Conservation (phyloP, 2,888 invertebrate genomes). For the Diachrysia chrysitis region DNA sequence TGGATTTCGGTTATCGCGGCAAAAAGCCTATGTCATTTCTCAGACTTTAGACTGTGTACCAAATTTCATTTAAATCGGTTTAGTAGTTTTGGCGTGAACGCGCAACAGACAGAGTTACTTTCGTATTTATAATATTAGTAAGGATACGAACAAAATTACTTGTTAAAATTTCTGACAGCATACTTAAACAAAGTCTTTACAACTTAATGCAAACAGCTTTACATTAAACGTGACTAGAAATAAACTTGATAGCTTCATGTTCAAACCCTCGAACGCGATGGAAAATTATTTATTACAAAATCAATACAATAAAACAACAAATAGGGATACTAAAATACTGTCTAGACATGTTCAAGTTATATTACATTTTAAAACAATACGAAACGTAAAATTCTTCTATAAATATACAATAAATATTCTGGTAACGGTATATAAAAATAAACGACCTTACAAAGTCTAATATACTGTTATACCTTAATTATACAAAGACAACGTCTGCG, state of each 20-base stretch:
- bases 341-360: conserved; percentile 40
- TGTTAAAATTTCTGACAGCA: background rate
- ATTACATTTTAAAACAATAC: conserved; percentile 39
- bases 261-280: background rate
- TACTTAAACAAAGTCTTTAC: background rate
- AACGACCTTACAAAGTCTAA: background rate
- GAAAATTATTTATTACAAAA: conserved; percentile 23
- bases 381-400: conserved; percentile 14
- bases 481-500: background rate
- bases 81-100: too few relatives aligned
- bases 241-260: conserved; percentile 2
- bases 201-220: background rate
- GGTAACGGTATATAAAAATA: background rate
- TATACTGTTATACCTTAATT: background rate
- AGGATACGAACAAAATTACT: background rate
- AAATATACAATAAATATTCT: conserved; percentile 19
- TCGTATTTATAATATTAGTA: too few relatives aligned
- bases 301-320: conserved; percentile 22
- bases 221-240: conserved; percentile 16
- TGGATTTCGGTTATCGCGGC: too few relatives aligned
- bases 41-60: too few relatives aligned
- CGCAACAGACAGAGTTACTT: too few relatives aligned
- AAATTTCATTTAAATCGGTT: too few relatives aligned
- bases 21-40: too few relatives aligned
- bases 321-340: conserved; percentile 50